Evolutionary conservation across 1,140 invertebrate genomes (phyloP), one percentile per base, ranked within the genome.

Genomic region (Hypsibius dujardini): DNA sequence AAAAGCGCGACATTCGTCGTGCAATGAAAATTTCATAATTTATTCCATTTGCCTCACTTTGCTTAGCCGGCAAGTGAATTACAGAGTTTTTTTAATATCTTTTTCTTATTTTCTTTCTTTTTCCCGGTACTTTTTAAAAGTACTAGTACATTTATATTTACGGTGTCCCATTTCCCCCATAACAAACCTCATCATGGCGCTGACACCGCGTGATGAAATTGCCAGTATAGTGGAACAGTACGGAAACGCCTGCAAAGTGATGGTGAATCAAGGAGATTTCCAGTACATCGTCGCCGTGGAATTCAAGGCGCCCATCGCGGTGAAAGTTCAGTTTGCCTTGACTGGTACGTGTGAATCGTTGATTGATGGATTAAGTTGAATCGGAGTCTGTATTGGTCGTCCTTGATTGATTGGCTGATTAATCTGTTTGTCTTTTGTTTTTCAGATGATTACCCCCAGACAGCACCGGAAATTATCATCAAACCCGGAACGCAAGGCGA

Each of bases 211-310:
- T 28, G 28, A 28, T 28, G 28, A 28, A 28, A 28, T 28, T 28
- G 28, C 28, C 28, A 28, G 28, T 28, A 28, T 28, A 28, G 28
- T 28, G 28, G 28, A 28, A 28, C 28, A 28, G 28, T 28, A 28
- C 28, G 28, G 28, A 28, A 28, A 28, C 28, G 28, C 50, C 50
- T 56, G 12, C 42, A 67, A 67, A 67, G 62, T 73, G 28, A 46
- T 59, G 3, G 7, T 46, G 46, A 47, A 74, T 72, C 60, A 70
- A 72, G 67, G 70, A 71, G 72, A 56, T n/a, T 72, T 60, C 45
- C 70, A 70, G 59, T 67, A 72, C 62, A 59, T 74, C 62, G 47
- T 67, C n/a, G 3, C 45, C 42, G 7, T 47, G 70, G 47, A 67
- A 14, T 59, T 69, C 1, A 45, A 47, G 47, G 73, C 12, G 42